phyloP scores from a whole-genome alignment of 1,140 invertebrate species.

The Piezodorus guildinii region DNA sequence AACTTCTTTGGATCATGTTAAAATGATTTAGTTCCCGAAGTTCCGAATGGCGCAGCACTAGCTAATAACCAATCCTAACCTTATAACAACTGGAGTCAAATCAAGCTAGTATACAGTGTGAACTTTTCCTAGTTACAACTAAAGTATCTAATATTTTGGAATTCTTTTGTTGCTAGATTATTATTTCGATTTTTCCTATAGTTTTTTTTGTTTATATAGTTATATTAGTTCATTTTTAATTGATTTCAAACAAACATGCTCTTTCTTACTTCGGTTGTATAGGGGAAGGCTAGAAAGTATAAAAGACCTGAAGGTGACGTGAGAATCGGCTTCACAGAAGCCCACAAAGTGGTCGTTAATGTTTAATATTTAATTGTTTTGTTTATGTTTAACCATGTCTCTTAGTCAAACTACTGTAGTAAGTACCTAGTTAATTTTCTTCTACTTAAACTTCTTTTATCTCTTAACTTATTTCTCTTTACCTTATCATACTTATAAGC shows the following conservation, averaged over 20 bases:
- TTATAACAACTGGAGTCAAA: too few species aligned
- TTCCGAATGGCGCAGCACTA: too few species aligned
- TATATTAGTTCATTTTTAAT: too few species aligned
- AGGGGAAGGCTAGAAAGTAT: constrained; percentile 14
- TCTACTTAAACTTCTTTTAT: neutral
- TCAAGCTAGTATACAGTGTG: too few species aligned
- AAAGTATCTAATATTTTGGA: too few species aligned
- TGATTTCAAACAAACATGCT: neutral
- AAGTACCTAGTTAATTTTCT: constrained; percentile 31
- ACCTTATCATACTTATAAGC: neutral
- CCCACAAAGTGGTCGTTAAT: constrained; percentile 20
- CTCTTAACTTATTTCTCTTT: neutral
- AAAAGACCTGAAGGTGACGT: constrained; percentile 8
- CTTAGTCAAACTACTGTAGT: constrained; percentile 43
- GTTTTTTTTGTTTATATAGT: too few species aligned
- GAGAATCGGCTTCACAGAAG: constrained; percentile 26
- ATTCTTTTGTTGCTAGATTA: too few species aligned
- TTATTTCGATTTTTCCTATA: too few species aligned
- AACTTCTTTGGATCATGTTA: too few species aligned
- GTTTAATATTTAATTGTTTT: neutral
- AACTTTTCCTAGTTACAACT: too few species aligned
- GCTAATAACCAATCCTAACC: too few species aligned
- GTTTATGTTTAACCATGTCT: constrained; percentile 33
- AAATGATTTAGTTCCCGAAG: too few species aligned
- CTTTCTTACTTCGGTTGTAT: constrained; percentile 10